These are phyloP conservation scores for Pelodytes ibericus DNA, from an alignment of 2,797 vertebrate species.

Conservation along the genomic window DNA sequence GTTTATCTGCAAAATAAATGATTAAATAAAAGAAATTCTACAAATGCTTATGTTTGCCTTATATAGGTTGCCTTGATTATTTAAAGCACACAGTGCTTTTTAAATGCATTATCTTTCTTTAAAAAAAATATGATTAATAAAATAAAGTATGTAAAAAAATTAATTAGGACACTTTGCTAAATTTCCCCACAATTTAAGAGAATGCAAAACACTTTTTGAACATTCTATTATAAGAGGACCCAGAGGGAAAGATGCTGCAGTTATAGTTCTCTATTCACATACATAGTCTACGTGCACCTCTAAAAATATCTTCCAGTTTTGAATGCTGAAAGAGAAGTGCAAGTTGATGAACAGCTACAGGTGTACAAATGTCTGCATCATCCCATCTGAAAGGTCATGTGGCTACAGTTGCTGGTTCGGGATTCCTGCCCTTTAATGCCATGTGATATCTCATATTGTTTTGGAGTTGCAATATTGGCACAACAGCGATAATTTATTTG, in stretches of 20 bases:
- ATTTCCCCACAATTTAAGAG: too few species aligned
- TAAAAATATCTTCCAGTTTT: slow-evolving; percentile 52
- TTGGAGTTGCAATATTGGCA: slow-evolving; percentile 51
- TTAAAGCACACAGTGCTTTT: too few species aligned
- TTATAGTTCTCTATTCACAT: slow-evolving; percentile 28
- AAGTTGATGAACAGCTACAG: slow-evolving; percentile 70
- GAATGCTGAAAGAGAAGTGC: slow-evolving; percentile 40
- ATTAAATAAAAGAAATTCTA: too few species aligned
- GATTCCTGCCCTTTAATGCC: slow-evolving; percentile 70
- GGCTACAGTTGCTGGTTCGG: slow-evolving; percentile 66
- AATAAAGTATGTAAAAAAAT: too few species aligned
- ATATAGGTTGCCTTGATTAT: too few species aligned
- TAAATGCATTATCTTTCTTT: too few species aligned
- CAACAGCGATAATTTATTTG: neutral
- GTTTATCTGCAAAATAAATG: too few species aligned
- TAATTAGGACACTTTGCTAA: too few species aligned
- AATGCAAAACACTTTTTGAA: too few species aligned
- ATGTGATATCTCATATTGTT: slow-evolving; percentile 68
- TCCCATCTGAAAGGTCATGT: slow-evolving; percentile 74
- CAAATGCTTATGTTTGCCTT: too few species aligned
- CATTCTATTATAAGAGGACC: neutral
- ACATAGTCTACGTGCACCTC: slow-evolving; percentile 35
- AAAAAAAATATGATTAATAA: too few species aligned
- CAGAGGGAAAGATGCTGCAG: slow-evolving; percentile 26
- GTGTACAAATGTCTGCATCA: slow-evolving; percentile 66